A percentile compares a stretch with the other conserved stretches of the same genome.
Evolutionary conservation across 2,888 invertebrate species (phyloP).

Genomic region (Drosophila tripunctata): DNA sequence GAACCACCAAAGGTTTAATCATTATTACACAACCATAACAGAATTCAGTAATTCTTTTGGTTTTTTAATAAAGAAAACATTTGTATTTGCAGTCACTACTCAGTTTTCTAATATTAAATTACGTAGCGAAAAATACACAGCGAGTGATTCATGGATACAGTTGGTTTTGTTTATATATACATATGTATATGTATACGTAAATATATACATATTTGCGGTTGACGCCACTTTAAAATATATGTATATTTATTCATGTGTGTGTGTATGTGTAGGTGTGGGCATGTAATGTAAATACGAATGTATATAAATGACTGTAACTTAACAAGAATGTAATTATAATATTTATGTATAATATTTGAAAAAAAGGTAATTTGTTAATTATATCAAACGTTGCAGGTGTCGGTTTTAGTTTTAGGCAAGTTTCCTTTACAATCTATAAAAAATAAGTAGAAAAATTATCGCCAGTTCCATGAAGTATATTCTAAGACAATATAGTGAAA

Average conservation of each 20-base stretch:
- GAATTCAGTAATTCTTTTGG: constrained; percentile 12
- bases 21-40: constrained; percentile 28
- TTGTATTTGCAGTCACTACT: constrained; percentile 28
- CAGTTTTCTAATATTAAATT: constrained; percentile 40
- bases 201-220: constrained; percentile 22
- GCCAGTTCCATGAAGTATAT: constrained; percentile 33
- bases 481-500: constrained; percentile 30
- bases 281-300: no score
- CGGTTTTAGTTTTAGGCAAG: constrained; percentile 29
- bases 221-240: constrained; percentile 16
- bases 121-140: constrained; percentile 48
- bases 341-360: constrained; percentile 15
- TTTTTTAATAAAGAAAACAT: constrained; percentile 5
- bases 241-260: background rate
- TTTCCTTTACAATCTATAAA: constrained; percentile 56
- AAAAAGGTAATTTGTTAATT: constrained; percentile 51
- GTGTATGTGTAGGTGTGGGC: background rate
- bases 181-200: no score
- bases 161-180: constrained; percentile 29
- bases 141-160: constrained; percentile 50
- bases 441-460: constrained; percentile 41
- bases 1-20: constrained; percentile 28
- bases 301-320: background rate
- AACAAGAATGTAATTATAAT: background rate
- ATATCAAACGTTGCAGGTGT: constrained; percentile 26